These are phyloP conservation scores for Urocolius indicus DNA, from an alignment of 2,113 vertebrate genomes.

Conservation along the genomic window DNA sequence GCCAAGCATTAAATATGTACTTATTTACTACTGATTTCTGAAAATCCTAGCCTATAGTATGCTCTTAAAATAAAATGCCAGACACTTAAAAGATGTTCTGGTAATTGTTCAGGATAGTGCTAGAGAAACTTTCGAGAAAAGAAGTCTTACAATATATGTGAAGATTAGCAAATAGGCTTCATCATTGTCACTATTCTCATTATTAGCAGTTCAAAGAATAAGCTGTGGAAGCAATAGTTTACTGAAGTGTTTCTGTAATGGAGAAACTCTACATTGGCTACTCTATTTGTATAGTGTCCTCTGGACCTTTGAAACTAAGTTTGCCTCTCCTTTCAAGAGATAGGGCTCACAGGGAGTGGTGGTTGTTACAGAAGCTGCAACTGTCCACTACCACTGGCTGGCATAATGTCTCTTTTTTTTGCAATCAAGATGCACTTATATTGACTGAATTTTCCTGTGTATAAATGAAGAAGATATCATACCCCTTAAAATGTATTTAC, in stretches of 20 bases:
- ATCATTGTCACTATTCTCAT: neutral
- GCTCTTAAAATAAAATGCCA: neutral
- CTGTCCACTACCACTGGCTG: neutral
- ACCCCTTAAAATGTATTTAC: neutral
- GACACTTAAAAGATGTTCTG: neutral
- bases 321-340: neutral
- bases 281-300: neutral
- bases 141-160: neutral
- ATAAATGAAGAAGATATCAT: neutral
- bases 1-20: neutral
- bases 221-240: neutral
- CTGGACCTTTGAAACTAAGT: neutral
- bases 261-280: neutral
- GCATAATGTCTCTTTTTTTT: neutral
- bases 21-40: constrained; percentile 8
- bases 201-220: neutral
- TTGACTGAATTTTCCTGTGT: neutral
- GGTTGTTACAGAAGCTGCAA: neutral
- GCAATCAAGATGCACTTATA: neutral
- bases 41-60: neutral
- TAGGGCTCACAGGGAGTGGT: neutral
- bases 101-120: neutral
- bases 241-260: neutral
- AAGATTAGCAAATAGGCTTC: neutral
- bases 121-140: neutral